A percentile compares a stretch with the other conserved stretches of the same genome.
Conservation (phyloP, 2,797 vertebrate genomes). For the Chloroceryle inda region DNA sequence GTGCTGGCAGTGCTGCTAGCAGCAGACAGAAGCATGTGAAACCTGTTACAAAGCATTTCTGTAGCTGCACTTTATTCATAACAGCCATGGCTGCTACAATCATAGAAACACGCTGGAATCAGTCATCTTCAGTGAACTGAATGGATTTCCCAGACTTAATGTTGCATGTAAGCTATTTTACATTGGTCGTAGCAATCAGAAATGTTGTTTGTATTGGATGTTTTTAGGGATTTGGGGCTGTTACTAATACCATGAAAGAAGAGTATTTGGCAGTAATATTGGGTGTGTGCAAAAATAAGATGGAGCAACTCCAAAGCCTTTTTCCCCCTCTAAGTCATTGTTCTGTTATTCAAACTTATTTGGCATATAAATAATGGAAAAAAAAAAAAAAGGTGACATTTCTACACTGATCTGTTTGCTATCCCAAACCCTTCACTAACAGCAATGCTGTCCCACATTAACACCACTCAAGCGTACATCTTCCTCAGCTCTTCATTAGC, state of each 20-base stretch:
- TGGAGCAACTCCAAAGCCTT: not conserved
- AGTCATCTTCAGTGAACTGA: conserved; percentile 8
- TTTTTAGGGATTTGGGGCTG: not conserved
- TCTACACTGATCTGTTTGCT: not conserved
- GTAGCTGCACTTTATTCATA: conserved; percentile 1
- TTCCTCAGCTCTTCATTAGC: not conserved
- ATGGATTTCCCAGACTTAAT: conserved; percentile 39
- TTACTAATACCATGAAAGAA: not conserved
- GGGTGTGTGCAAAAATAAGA: conserved; percentile 1
- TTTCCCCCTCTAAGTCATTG: not conserved
- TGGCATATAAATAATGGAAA: not conserved
- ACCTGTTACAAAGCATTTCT: not conserved
- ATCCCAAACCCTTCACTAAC: not conserved
- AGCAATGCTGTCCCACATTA: not conserved
- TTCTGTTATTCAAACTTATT: not conserved
- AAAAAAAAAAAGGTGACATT: not conserved
- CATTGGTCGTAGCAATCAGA: not conserved
- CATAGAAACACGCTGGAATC: not conserved
- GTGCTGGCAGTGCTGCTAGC: not conserved
- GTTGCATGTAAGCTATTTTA: conserved; percentile 18
- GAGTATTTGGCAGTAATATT: not conserved
- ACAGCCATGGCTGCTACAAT: not conserved
- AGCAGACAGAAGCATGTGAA: not conserved
- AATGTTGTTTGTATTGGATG: not conserved
- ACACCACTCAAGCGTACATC: not conserved